These are phyloP conservation scores for Lasioglossum leucozonium DNA, from an alignment of 2,888 invertebrate genomes.

Conservation along the genomic window DNA sequence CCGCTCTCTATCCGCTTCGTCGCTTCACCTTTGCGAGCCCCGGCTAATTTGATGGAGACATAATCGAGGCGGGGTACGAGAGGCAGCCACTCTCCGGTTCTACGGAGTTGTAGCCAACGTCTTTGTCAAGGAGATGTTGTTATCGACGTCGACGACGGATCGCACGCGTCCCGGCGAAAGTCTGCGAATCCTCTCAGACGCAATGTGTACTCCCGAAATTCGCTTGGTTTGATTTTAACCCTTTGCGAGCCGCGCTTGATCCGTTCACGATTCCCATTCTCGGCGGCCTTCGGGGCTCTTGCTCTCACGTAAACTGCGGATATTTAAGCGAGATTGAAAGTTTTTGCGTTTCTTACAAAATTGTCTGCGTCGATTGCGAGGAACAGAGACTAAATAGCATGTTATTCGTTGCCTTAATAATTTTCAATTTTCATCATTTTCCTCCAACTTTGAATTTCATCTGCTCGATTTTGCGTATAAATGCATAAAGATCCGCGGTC, in stretches of 20 bases:
- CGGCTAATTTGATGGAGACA: constrained; percentile 40
- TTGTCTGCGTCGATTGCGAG: no score
- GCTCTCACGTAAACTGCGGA: fast-evolving
- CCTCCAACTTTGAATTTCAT: no score
- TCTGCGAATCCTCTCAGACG: background rate
- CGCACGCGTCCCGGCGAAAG: background rate
- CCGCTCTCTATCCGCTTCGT: constrained; percentile 9
- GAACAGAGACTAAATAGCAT: no score
- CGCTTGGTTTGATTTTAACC: background rate
- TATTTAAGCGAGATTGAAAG: background rate
- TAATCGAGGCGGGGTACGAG: constrained; percentile 7
- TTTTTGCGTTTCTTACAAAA: background rate
- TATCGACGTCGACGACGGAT: background rate
- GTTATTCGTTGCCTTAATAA: no score
- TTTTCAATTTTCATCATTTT: no score
- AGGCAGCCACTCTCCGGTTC: background rate
- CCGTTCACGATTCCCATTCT: no score
- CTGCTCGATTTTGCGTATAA: no score
- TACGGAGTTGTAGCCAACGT: background rate
- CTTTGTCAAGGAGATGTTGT: constrained; percentile 6
- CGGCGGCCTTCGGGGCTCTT: no score
- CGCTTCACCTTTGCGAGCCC: constrained; percentile 21
- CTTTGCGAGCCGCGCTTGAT: background rate
- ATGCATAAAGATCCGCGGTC: no score
- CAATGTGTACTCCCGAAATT: background rate